Evolutionary conservation across 2,797 vertebrate genomes (phyloP), one percentile per base, ranked within the genome.

Genomic region (Novumbra hubbsi): DNA sequence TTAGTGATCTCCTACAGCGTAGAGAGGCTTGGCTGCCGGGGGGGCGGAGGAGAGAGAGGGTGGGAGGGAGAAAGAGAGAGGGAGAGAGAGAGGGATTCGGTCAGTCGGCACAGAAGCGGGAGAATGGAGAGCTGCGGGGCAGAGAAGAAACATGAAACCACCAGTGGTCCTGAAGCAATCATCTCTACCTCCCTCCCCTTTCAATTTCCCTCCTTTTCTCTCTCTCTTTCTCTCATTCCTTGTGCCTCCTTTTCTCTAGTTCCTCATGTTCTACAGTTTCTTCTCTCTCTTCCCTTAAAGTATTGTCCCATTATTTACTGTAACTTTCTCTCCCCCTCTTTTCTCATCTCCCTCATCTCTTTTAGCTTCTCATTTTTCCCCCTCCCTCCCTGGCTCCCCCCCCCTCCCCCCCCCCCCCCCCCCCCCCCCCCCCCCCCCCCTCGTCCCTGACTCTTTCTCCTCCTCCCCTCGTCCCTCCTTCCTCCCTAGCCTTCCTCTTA

Each of bases 71-170:
- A 77, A 76, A 69, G 78, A 55, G 52, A 21, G 73, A 74, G 66
- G 4, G 73, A 68, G 70, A 70, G 71, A 71, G 74, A 70, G 73
- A 71, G 72, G 69, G 74, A 63, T 77, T 76, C 72, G 78, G 50
- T 68, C 0, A 70, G 77, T 78, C 69, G 74, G 68, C 72, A 78
- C 76, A 73, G 73, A 74, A 75, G 76, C 38, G 71, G 70, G 70
- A 76, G 76, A 82, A 75, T 81, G 32, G 75, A 85, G 84, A 88
- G 82, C 74, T 55, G 0, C 69, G 57, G 68, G 72, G 78, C 84
- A 78, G 48, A 74, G 68, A 66, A 81, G 82, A 88, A 88, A 89
- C 84, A 66, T 82, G 86, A 88, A 90, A 92, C 90, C 91, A 80
- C 77, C 78, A 73, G 72, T 78, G 81, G 84, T 84, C 81, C 85